Evolutionary conservation across 1,140 invertebrate species (phyloP).

Genomic region (Magallana gigas): DNA sequence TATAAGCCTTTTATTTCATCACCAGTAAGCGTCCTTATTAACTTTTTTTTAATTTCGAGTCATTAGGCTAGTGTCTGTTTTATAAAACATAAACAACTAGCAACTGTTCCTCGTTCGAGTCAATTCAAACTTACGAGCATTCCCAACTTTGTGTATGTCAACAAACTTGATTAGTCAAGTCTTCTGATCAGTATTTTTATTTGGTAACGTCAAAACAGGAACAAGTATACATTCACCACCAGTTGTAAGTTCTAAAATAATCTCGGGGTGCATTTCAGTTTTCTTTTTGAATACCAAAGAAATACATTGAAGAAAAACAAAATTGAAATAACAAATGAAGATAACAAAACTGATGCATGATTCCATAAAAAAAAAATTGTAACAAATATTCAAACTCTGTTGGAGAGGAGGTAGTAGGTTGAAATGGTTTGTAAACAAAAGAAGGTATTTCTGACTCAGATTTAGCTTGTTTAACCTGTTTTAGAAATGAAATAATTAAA

Average conservation of each 20-base stretch:
- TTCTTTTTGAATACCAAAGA: not conserved
- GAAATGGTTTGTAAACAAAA: not conserved
- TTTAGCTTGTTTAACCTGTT: not conserved
- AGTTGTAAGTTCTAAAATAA: conserved; percentile 10
- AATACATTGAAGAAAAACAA: not conserved
- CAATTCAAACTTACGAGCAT: too few species aligned
- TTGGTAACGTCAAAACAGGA: not conserved
- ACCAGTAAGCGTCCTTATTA: too few species aligned
- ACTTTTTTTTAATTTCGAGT: too few species aligned
- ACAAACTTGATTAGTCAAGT: too few species aligned
- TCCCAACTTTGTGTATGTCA: too few species aligned
- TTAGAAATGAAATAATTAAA: not conserved
- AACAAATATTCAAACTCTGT: not conserved
- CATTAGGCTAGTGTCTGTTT: too few species aligned
- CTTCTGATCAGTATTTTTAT: too few species aligned
- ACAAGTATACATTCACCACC: conserved; percentile 22
- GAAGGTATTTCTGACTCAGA: not conserved
- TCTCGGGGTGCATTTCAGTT: not conserved
- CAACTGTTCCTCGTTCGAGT: too few species aligned
- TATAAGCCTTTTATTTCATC: too few species aligned
- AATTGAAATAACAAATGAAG: not conserved
- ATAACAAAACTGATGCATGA: conserved; percentile 14
- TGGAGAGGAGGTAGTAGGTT: not conserved
- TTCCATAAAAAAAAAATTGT: conserved; percentile 8
- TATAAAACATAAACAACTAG: too few species aligned